Percentiles rank a stretch among this genome's conserved stretches.
Evolutionary conservation across 2,888 invertebrate species (phyloP).

Genomic region (Harpalus rubripes): DNA sequence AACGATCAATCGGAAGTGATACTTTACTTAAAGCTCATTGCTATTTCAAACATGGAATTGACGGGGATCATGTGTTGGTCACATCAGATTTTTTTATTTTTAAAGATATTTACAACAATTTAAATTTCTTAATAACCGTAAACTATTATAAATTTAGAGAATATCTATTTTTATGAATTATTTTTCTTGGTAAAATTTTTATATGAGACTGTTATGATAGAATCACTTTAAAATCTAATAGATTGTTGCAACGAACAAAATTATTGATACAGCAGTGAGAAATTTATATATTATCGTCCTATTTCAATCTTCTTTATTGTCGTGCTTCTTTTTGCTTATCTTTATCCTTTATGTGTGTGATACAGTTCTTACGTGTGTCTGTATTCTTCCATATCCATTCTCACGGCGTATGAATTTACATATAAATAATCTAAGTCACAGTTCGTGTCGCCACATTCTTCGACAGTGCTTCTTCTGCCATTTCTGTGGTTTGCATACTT

Average conservation of each 20-base stretch:
- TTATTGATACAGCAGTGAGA: background rate
- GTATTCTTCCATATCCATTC: background rate
- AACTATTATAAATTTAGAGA: too few species aligned
- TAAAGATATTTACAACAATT: too few species aligned
- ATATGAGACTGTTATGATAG: too few species aligned
- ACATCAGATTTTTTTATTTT: too few species aligned
- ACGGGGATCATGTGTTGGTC: too few species aligned
- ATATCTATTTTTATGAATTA: too few species aligned
- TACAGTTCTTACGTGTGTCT: background rate
- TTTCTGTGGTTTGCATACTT: conserved; percentile 5
- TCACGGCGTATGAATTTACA: conserved; percentile 49
- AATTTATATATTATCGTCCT: background rate
- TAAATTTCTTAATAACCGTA: too few species aligned
- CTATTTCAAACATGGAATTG: too few species aligned
- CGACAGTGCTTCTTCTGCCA: conserved; percentile 36
- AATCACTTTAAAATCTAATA: too few species aligned
- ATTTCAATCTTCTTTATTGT: background rate
- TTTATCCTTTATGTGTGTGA: background rate
- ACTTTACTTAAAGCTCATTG: too few species aligned
- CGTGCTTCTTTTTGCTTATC: background rate
- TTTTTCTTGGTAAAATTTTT: too few species aligned
- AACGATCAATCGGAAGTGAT: too few species aligned
- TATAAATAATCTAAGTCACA: conserved; percentile 49
- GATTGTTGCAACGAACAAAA: background rate
- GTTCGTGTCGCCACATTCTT: conserved; percentile 6